phyloP scores from a whole-genome alignment of 2,797 vertebrate genomes.

The Phoxinus dragarum region DNA sequence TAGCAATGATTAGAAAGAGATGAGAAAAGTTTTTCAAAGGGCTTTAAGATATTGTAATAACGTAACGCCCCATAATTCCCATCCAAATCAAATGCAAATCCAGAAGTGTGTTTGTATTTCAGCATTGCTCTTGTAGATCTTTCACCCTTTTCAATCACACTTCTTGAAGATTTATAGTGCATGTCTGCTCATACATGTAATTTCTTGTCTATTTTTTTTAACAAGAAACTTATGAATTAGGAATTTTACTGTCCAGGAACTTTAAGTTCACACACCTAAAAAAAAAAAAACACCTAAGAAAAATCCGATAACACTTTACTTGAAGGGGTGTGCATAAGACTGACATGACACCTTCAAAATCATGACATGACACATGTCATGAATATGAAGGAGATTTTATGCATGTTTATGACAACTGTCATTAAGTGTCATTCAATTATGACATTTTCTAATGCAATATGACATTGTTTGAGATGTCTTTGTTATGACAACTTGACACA shows the following conservation, averaged over 20 bases:
- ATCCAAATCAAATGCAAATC: slow-evolving; percentile 50
- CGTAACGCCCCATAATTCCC: slow-evolving; percentile 30
- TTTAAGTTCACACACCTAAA: not conserved
- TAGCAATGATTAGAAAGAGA: slow-evolving; percentile 49
- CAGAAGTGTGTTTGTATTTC: slow-evolving; percentile 46
- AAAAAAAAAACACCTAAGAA: not conserved
- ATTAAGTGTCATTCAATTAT: too few relatives aligned
- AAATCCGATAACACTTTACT: not conserved
- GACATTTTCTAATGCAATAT: too few relatives aligned
- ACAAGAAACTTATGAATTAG: not conserved
- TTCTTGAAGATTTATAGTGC: slow-evolving; percentile 23
- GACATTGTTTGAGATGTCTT: too few relatives aligned
- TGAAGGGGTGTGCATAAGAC: too few relatives aligned
- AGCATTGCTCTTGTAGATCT: slow-evolving; percentile 27
- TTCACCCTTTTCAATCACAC: slow-evolving; percentile 23
- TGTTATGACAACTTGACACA: too few relatives aligned
- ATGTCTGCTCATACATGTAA: slow-evolving; percentile 8
- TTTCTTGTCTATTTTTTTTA: slow-evolving; percentile 10
- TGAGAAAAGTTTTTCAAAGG: slow-evolving; percentile 49
- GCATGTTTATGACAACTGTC: too few relatives aligned
- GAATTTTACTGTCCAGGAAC: not conserved
- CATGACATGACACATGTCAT: too few relatives aligned
- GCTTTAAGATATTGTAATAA: slow-evolving; percentile 45
- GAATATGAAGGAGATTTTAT: too few relatives aligned
- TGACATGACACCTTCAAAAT: too few relatives aligned